Base-by-base conservation (phyloP, 2,888 invertebrate genomes). In the Neoascia interrupta region DNA sequence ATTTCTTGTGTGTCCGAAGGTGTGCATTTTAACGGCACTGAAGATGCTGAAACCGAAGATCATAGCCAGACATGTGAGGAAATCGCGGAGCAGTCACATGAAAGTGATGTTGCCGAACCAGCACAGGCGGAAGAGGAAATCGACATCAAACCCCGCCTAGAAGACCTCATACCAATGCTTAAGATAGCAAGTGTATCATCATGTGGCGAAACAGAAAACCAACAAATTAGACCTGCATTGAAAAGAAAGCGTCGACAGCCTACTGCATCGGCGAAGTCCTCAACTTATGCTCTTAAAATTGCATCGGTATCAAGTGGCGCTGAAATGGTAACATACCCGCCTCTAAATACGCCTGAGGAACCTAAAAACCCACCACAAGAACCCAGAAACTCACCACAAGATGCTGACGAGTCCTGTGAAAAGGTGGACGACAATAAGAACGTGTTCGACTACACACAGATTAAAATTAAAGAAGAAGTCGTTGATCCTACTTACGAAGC, bases 101-200 rank as follows among this genome's bases (percentile, higher is more conserved):
- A 31, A 13, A 10, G 11, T 1, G 45, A 45, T 15, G n/a, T 15
- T 2, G 34, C 13, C 11, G 4, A 10, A 5, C 10, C 28, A 2
- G 51, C 10, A 1, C 16, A 51, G 5, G 54, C 70, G 15, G 47
- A 74, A 34, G 56, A 70, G 2, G 81, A 83, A 43, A 34, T 81
- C 3, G 87, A 87, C 76, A 82, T 87, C 2, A 87, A 87, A 49
- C 87, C 87, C 1, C 86, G 85, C 80, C 83, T 85, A 11, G 72
- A 82, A 58, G 86, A 86, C 31, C 81, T 87, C 4, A 85, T 87
- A 82, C 85, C 85, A 1, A 76, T 86, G 39, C 81, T 87, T 51
- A 81, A 85, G 82, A 87, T 87, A 61, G 82, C 84, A 0, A 84
- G 84, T 51, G 83, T 87, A n/a, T 83, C 84, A 1, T 84, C 86